These are phyloP conservation scores for Herpailurus yagouaroundi DNA, from an alignment of 2,113 vertebrate genomes.

Conservation along the genomic window DNA sequence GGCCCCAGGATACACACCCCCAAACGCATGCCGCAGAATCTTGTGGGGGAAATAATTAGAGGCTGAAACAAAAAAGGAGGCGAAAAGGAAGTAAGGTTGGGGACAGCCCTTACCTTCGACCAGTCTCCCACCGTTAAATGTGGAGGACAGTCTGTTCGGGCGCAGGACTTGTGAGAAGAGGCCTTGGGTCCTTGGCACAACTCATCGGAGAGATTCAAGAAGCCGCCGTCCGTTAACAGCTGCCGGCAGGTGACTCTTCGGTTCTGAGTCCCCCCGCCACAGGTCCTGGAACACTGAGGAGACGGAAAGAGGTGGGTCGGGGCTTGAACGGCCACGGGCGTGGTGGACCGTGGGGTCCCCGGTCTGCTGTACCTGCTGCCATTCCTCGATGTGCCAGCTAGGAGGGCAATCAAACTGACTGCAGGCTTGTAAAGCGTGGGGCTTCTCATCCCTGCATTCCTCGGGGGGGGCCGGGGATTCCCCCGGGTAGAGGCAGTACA, in stretches of 20 bases:
- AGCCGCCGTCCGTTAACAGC: constrained; percentile 91
- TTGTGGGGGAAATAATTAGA: background rate
- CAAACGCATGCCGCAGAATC: background rate
- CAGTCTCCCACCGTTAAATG: constrained; percentile 89
- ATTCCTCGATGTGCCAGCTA: constrained; percentile 91
- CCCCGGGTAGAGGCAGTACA: constrained; percentile 87
- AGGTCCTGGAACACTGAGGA: constrained; percentile 91
- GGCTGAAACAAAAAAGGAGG: background rate
- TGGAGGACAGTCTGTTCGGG: constrained; percentile 89
- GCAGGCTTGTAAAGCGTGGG: constrained; percentile 90
- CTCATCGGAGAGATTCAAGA: constrained; percentile 86
- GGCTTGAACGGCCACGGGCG: background rate
- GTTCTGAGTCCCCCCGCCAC: constrained; percentile 90
- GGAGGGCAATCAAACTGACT: constrained; percentile 93
- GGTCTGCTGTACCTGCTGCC: constrained; percentile 90
- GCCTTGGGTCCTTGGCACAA: constrained; percentile 86
- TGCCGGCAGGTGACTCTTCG: constrained; percentile 92
- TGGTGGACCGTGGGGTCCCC: rapidly evolving
- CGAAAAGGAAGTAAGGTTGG: background rate
- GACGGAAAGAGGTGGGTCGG: background rate
- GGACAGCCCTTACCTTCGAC: constrained; percentile 88
- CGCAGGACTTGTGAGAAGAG: constrained; percentile 86
- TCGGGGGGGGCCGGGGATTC: constrained; percentile 76
- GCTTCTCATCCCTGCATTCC: constrained; percentile 87
- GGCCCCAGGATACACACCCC: background rate